Base-by-base conservation (phyloP, 1,140 invertebrate genomes). In the Andricus grossulariae region DNA sequence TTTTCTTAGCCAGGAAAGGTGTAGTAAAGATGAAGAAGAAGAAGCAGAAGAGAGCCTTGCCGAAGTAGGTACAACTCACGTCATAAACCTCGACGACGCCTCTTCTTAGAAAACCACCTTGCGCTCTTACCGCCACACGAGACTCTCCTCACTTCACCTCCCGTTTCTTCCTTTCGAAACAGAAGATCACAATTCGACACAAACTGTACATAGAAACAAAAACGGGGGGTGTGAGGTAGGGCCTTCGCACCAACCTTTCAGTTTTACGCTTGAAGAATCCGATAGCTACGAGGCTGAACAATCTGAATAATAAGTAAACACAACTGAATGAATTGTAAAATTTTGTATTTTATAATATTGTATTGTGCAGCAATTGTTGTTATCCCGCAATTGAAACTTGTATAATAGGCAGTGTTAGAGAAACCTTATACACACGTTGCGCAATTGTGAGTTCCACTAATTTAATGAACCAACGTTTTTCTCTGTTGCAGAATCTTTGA, bases 401-500 rank as follows among this genome's bases (percentile, higher is more conserved):
- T 45, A 45, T 45, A 45, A 45, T 45, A 45, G 39, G 7, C 10
- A 45, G 39, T 45, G 39, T 45, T 45, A 45, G 39, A 45, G 39
- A 45, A 11, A 45, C 39, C 39, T 45, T 45, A 32, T 32, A 45
- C 39, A 10, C 1, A 8, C 39, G 39, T 45, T 45, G 10, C 10
- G 19, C 60, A 51, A 75, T 50, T 75, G n/a, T 75, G 50, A 21
- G 18, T 50, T 32, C 18, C 11, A 16, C 18, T 71, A 15, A 25
- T 54, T 54, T n/a, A 18, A 55, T 18, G 16, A 57, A 57, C 19
- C 11, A 13, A 71, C 75, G 66, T 72, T 79, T 81, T 84, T 85
- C 84, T 85, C 80, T 79, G 73, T 77, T 92, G 32, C 91, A 93
- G 93, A 92, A 88, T 92, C 92, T 83, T 87, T 93, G 76, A 92